Conservation (phyloP, 2,113 vertebrate species). For the Octodon degus region DNA sequence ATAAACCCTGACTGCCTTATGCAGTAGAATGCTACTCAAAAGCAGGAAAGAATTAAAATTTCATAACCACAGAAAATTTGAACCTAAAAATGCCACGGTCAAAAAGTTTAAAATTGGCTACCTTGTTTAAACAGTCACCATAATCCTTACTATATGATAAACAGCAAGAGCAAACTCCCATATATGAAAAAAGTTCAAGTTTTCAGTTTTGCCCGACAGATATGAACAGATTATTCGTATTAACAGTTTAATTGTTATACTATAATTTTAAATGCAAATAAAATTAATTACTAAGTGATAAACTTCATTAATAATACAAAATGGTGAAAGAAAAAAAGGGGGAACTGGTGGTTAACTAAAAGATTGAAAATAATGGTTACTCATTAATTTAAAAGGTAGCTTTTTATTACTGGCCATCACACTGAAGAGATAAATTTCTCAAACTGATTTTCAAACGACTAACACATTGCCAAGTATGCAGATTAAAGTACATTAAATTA, state of each 20-base stretch:
- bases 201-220: constrained; percentile 22
- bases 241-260: not conserved
- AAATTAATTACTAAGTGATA: constrained; percentile 10
- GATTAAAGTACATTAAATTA: not conserved
- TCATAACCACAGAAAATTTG: not conserved
- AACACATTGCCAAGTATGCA: not conserved
- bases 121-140: not conserved
- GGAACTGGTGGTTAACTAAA: not conserved
- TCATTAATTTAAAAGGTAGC: not conserved
- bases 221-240: not conserved
- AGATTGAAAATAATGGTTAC: not conserved
- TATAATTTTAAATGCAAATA: constrained; percentile 37
- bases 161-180: not conserved
- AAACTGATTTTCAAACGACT: not conserved
- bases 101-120: not conserved
- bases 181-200: not conserved
- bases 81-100: not conserved
- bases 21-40: not conserved
- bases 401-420: constrained; percentile 1
- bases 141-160: not conserved
- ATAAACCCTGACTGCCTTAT: not conserved
- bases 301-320: not conserved
- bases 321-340: not conserved
- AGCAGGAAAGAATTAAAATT: not conserved
- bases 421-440: not conserved